phyloP scores from a whole-genome alignment of 2,888 invertebrate species.

The Sinelater perroti region DNA sequence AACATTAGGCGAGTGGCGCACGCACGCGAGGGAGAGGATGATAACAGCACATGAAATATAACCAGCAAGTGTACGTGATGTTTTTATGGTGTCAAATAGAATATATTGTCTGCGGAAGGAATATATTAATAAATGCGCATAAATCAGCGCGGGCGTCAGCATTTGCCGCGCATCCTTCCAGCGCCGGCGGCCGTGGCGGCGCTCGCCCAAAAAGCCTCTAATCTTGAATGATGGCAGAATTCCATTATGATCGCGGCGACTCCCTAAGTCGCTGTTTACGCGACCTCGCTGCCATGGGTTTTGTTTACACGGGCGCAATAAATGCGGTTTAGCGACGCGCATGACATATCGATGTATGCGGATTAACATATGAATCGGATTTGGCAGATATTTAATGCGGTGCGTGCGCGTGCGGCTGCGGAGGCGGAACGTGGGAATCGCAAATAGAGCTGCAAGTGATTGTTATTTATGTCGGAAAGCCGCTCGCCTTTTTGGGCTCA shows the following conservation, averaged over 20 bases:
- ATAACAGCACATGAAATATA: conserved; percentile 58
- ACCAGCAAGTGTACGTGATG: conserved; percentile 59
- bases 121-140: conserved; percentile 50
- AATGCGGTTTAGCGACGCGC: conserved; percentile 58
- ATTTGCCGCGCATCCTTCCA: background rate
- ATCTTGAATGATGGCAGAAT: too few relatives aligned
- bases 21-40: conserved; percentile 46
- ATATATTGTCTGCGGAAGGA: conserved; percentile 56
- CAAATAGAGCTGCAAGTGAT: conserved; percentile 58
- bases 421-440: conserved; percentile 59
- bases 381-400: conserved; percentile 61
- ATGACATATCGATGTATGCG: conserved; percentile 56
- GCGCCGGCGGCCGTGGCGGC: too few relatives aligned
- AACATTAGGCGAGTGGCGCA: conserved; percentile 36
- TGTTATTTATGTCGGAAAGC: conserved; percentile 58
- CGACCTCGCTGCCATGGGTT: conserved; percentile 17
- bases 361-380: conserved; percentile 62
- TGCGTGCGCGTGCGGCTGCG: conserved; percentile 53
- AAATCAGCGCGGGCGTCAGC: conserved; percentile 15
- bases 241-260: conserved; percentile 16
- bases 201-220: conserved; percentile 4
- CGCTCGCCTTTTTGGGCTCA: conserved; percentile 48
- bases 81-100: conserved; percentile 59
- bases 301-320: conserved; percentile 60
- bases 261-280: conserved; percentile 22